Evolutionary conservation across 2,888 invertebrate genomes (phyloP).

Genomic region (Drosophila vallismaia): DNA sequence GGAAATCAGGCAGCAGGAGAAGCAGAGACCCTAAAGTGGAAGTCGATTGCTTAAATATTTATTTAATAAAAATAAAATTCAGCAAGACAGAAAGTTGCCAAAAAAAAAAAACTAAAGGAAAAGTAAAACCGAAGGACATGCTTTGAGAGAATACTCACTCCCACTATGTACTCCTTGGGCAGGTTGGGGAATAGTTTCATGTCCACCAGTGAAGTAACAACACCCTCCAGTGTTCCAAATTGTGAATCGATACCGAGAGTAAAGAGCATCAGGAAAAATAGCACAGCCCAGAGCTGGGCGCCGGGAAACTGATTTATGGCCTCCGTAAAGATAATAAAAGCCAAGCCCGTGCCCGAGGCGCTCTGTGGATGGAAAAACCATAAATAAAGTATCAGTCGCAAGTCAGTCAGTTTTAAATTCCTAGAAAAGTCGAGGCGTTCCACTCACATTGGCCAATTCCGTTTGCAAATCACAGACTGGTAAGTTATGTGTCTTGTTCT

Average conservation of each 20-base stretch:
- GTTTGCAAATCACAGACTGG: conserved; percentile 93
- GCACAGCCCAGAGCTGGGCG: conserved; percentile 97
- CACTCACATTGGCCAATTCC: conserved; percentile 93
- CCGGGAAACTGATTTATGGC: conserved; percentile 99
- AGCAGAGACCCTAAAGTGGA: conserved; percentile 86
- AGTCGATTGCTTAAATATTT: too few relatives aligned
- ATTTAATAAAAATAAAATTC: too few relatives aligned
- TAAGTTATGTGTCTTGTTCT: conserved; percentile 87
- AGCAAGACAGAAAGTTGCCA: too few relatives aligned
- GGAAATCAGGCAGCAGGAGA: conserved; percentile 92
- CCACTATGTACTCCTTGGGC: conserved; percentile 94
- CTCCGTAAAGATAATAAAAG: conserved; percentile 98
- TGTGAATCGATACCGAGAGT: conserved; percentile 98
- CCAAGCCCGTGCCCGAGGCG: conserved; percentile 97
- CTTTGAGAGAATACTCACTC: conserved; percentile 82
- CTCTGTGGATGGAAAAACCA: conserved; percentile 86
- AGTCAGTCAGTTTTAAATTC: neutral
- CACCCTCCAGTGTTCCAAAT: conserved; percentile 97
- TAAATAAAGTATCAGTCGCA: neutral
- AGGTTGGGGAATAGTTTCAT: conserved; percentile 96
- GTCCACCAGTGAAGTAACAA: conserved; percentile 97
- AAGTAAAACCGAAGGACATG: too few relatives aligned
- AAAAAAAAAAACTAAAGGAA: too few relatives aligned
- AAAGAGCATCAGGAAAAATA: conserved; percentile 98
- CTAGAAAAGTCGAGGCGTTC: neutral